A percentile compares a stretch with the other conserved stretches of the same genome.
Conservation (phyloP, 1,140 invertebrate species). For the Andrena cerasifolii region DNA sequence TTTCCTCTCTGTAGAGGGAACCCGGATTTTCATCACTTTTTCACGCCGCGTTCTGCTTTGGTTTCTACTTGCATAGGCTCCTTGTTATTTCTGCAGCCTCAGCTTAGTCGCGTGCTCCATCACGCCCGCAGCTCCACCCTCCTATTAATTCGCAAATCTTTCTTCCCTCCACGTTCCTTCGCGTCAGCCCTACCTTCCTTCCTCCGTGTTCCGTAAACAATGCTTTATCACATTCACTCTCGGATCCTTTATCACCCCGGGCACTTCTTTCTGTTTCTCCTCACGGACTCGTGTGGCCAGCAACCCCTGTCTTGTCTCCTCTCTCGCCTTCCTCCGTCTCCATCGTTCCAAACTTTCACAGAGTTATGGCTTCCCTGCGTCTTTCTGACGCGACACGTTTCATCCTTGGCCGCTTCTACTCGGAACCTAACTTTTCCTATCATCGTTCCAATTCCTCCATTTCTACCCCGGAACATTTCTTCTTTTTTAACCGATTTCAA, state of each 20-base stretch:
- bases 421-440: background rate
- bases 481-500: too few species aligned
- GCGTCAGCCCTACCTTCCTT: slow-evolving; percentile 6
- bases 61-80: too few species aligned
- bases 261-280: background rate
- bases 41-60: too few species aligned
- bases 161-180: slow-evolving; percentile 8
- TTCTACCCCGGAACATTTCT: too few species aligned
- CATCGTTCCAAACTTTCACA: background rate
- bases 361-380: background rate
- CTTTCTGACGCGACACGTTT: background rate
- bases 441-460: background rate
- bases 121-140: too few species aligned
- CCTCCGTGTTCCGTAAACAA: slow-evolving; percentile 16
- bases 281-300: background rate
- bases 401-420: background rate
- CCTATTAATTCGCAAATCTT: slow-evolving; percentile 46
- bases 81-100: too few species aligned
- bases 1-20: too few species aligned
- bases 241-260: too few species aligned
- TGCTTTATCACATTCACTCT: background rate
- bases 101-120: too few species aligned
- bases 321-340: background rate
- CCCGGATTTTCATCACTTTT: too few species aligned
- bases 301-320: background rate